Base-by-base conservation (phyloP, 2,113 vertebrate species). In the Tragelaphus imberbis region DNA sequence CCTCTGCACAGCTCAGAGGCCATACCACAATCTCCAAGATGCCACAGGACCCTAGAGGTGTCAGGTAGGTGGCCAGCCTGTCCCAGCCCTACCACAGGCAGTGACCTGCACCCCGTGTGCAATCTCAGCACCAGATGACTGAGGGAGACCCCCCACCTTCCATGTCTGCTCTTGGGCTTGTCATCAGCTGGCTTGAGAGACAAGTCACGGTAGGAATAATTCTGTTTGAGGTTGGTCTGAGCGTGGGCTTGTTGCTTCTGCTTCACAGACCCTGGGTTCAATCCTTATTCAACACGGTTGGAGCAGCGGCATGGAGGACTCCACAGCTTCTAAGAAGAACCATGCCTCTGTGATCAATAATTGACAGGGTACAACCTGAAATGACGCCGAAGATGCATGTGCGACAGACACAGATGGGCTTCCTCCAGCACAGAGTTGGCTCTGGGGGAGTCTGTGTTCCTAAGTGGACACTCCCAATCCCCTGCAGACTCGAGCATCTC, bases 201-300 rank as follows among this genome's bases (percentile, higher is more conserved):
- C 84, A 47, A 47, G 85, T 15, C 33, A 12, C 3, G 7, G 15
- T 0, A 44, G 17, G 87, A 71, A 30, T 1, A 8, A 6, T 0
- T 7, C 59, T 40, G 13, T 36, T 2, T 8, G 44, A 36, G 10
- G 8, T 8, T 10, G 25, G 55, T 25, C 25, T 10, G 21, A 12
- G 27, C 1, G 19, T 23, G 28, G 36, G 47, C 53, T 11, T 14
- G 0, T 1, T 2, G 55, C 44, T 23, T 53, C 14, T 0, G 0
- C 71, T 28, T 55, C 7, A 3, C 17, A 15, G 68, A 28, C 23
- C 30, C 9, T 5, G 7, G 16, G 13, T 28, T 33, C 10, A 21
- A 2, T 28, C 44, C 2, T 44, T 12, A 6, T 3, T 4, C 5
- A 0, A 61, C n/a, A 55, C 0, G 1, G 30, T 8, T 4, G 30